These are phyloP conservation scores for Heliothis subflexa DNA, from an alignment of 1,140 invertebrate genomes.

Conservation along the genomic window DNA sequence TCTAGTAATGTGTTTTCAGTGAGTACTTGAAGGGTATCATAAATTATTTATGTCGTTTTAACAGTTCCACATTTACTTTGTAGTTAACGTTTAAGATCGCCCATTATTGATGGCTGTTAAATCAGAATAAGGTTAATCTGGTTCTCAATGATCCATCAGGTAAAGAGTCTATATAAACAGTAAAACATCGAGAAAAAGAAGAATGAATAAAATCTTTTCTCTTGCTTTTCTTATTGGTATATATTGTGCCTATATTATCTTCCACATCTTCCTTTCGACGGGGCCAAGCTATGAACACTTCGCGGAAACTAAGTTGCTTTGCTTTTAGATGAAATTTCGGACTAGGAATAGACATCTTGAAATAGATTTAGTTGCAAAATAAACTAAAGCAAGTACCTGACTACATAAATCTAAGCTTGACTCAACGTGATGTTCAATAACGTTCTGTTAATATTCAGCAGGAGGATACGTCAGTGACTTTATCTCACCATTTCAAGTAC, in stretches of 20 bases:
- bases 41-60: conserved; percentile 56
- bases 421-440: conserved; percentile 14
- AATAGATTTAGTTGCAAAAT: conserved; percentile 16
- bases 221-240: neutral
- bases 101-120: conserved; percentile 10
- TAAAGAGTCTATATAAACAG: no score
- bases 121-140: neutral
- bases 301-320: neutral
- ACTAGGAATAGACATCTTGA: conserved; percentile 6
- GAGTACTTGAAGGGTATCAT: conserved; percentile 40
- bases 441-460: conserved; percentile 20
- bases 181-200: neutral
- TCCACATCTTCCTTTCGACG: no score
- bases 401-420: conserved; percentile 21
- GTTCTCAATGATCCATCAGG: neutral
- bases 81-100: conserved; percentile 8
- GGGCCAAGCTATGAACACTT: neutral
- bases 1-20: conserved; percentile 44
- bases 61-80: conserved; percentile 37
- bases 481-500: conserved; percentile 13
- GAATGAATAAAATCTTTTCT: neutral
- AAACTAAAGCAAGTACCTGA: neutral
- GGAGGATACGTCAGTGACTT: conserved; percentile 1
- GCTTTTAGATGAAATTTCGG: neutral
- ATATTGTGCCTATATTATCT: neutral